Evolutionary conservation across 2,888 invertebrate genomes (phyloP).

Genomic region (Lithophane ornitopus): DNA sequence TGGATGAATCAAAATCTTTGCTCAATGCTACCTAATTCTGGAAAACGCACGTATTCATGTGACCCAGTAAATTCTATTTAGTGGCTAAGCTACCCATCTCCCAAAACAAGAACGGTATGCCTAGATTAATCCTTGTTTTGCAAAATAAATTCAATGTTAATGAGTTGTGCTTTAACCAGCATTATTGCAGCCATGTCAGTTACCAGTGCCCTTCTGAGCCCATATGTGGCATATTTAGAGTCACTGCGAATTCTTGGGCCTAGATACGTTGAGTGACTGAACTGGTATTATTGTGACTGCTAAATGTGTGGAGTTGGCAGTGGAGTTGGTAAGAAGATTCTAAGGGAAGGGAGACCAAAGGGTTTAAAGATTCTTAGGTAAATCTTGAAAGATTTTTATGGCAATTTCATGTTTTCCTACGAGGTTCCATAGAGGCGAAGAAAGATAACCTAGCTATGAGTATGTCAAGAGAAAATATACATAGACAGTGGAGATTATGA

Average conservation of each 20-base stretch:
- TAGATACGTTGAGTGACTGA: slow-evolving; percentile 56
- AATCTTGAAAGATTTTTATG: not conserved
- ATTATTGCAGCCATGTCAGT: slow-evolving; percentile 48
- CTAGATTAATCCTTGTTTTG: slow-evolving; percentile 44
- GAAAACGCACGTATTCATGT: not conserved
- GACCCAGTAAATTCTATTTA: not conserved
- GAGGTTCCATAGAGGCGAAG: not conserved
- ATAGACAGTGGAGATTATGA: not conserved
- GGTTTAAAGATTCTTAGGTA: not conserved
- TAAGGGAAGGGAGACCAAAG: not conserved
- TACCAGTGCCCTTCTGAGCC: slow-evolving; percentile 64
- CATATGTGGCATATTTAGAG: slow-evolving; percentile 70
- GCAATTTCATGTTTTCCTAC: not conserved
- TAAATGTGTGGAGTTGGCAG: slow-evolving; percentile 2
- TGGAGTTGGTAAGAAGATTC: not conserved
- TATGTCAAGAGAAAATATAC: not conserved
- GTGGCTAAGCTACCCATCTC: slow-evolving; percentile 17
- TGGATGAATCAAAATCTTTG: not conserved
- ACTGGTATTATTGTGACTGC: slow-evolving; percentile 31
- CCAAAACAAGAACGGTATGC: slow-evolving; percentile 20
- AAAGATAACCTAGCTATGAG: not conserved
- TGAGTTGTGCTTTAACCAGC: slow-evolving; percentile 51
- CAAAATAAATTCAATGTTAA: slow-evolving; percentile 62
- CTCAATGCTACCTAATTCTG: not conserved
- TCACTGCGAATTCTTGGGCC: slow-evolving; percentile 62